Conservation (phyloP, 2,888 invertebrate species). For the Bellardia pandia region DNA sequence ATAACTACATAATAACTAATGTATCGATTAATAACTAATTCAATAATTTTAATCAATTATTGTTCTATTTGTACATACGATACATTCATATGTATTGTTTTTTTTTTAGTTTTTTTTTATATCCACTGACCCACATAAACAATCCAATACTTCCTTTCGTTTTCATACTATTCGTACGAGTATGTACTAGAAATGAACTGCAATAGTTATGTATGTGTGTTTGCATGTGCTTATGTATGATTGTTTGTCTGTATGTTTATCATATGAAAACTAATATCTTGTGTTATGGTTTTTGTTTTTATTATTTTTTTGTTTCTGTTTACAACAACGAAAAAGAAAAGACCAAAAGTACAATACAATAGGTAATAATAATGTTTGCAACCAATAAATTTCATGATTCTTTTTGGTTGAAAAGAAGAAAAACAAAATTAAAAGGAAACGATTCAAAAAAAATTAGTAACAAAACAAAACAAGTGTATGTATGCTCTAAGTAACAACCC, state of each 20-base stretch:
- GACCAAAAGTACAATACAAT: not conserved
- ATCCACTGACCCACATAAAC: constrained; percentile 50
- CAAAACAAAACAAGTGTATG: not conserved
- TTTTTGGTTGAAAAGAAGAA: not conserved
- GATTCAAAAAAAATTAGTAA: not conserved
- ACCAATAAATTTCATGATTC: not conserved
- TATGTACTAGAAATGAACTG: not conserved
- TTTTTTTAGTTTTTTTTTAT: not conserved
- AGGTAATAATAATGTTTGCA: not conserved
- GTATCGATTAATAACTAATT: not conserved
- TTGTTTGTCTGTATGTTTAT: not conserved
- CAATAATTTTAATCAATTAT: not conserved
- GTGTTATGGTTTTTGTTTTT: not conserved
- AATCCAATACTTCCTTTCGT: constrained; percentile 52
- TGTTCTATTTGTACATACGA: not conserved
- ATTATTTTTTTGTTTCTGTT: not conserved
- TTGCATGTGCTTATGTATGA: too few relatives aligned
- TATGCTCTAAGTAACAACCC: not conserved
- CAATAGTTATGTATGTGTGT: not conserved
- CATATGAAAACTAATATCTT: not conserved
- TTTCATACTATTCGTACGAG: not conserved
- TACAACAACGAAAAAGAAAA: constrained; percentile 5
- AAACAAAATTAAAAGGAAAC: not conserved
- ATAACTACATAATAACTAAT: not conserved
- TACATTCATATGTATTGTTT: not conserved